Conservation (phyloP, 2,797 vertebrate genomes). For the Telmatherina bonti region DNA sequence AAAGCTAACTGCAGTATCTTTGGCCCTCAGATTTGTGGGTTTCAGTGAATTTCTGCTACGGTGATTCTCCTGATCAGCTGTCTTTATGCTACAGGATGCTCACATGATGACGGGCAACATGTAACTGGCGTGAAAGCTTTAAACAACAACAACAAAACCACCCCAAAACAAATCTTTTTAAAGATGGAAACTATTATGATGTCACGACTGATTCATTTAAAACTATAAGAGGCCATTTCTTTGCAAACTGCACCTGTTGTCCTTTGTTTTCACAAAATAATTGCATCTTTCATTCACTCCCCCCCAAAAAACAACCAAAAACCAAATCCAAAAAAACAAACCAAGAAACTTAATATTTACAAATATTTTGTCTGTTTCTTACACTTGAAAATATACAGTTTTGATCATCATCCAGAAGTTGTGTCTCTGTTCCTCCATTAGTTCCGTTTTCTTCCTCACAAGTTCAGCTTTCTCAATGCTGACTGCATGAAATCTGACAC, state of each 20-base stretch:
- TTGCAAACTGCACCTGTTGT: conserved; percentile 77
- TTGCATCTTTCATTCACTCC: conserved; percentile 81
- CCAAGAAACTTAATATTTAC: conserved; percentile 87
- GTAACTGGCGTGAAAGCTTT: not conserved
- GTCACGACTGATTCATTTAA: not conserved
- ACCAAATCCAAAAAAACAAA: conserved; percentile 57
- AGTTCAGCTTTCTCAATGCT: conserved; percentile 39
- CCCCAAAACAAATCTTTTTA: not conserved
- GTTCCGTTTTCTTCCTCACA: conserved; percentile 44
- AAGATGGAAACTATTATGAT: not conserved
- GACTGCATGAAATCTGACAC: conserved; percentile 56
- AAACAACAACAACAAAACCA: no score
- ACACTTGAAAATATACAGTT: conserved; percentile 88
- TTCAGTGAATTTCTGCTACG: conserved; percentile 54
- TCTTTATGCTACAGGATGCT: conserved; percentile 58
- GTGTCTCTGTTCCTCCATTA: conserved; percentile 56
- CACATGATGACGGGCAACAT: conserved; percentile 11
- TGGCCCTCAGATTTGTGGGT: not conserved
- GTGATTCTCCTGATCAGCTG: conserved; percentile 37
- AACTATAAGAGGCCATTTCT: conserved; percentile 14
- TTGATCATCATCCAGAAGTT: conserved; percentile 66
- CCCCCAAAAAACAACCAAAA: conserved; percentile 50
- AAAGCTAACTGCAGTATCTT: conserved; percentile 1
- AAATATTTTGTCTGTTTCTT: conserved; percentile 77
- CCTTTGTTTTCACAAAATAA: conserved; percentile 80